A percentile compares a stretch with the other conserved stretches of the same genome.
Conservation (phyloP, 2,113 vertebrate species). For the Leucopsar rothschildi region DNA sequence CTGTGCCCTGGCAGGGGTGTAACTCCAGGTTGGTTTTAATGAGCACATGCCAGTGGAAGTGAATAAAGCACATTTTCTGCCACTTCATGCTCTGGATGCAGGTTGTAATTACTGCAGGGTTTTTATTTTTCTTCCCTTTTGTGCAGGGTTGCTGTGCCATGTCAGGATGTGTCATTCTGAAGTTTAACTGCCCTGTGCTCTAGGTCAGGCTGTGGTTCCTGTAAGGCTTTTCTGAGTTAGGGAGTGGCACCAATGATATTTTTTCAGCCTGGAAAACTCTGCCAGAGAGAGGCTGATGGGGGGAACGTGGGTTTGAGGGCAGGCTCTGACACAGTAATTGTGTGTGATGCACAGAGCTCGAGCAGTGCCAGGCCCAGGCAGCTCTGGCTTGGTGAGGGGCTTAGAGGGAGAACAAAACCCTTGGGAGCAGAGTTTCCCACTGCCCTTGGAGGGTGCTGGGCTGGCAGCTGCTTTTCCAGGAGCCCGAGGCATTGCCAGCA, state of each 20-base stretch:
- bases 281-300: not conserved
- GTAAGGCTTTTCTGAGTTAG: not conserved
- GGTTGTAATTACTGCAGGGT: not conserved
- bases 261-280: not conserved
- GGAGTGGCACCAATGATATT: not conserved
- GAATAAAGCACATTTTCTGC: not conserved
- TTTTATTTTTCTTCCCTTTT: not conserved
- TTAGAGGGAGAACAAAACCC: not conserved
- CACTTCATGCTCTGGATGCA: not conserved
- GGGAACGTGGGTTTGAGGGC: not conserved
- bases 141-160: not conserved
- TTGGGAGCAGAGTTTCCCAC: not conserved
- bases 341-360: not conserved
- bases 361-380: not conserved
- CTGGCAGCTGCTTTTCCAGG: not conserved
- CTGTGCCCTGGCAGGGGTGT: not conserved
- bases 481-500: no score
- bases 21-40: not conserved
- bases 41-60: not conserved
- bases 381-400: not conserved
- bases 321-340: not conserved
- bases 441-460: accelerated
- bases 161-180: not conserved
- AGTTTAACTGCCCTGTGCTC: not conserved
- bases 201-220: not conserved